Percentiles rank a stretch among this genome's conserved stretches.
Conservation (phyloP, 2,888 invertebrate species). For the Neuroscelio doddi region DNA sequence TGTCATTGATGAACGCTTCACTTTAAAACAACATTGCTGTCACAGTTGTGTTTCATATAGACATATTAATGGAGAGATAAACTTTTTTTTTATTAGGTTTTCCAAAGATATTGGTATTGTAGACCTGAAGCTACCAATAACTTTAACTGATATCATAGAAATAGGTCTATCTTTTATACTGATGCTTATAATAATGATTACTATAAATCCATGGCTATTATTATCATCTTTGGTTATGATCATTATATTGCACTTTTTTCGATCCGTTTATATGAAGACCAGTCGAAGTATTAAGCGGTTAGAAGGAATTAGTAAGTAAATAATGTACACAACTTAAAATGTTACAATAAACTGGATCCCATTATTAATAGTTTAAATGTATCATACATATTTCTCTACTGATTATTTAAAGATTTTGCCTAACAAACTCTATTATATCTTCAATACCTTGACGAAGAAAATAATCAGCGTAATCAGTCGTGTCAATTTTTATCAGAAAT, state of each 20-base stretch:
- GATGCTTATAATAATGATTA: slow-evolving; percentile 77
- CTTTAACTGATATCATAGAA: slow-evolving; percentile 78
- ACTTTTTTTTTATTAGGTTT: slow-evolving; percentile 74
- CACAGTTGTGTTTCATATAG: background rate
- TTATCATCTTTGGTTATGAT: slow-evolving; percentile 80
- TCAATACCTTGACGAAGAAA: too few species aligned
- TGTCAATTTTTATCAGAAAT: too few species aligned
- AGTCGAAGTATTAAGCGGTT: slow-evolving; percentile 86
- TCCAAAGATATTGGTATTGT: slow-evolving; percentile 89
- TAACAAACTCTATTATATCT: too few species aligned
- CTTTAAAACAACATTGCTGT: background rate
- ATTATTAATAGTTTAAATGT: too few species aligned
- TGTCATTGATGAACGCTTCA: background rate
- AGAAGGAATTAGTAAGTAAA: slow-evolving; percentile 84
- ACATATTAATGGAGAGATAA: too few species aligned
- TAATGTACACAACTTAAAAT: too few species aligned
- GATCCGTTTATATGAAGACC: slow-evolving; percentile 84
- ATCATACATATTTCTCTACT: too few species aligned
- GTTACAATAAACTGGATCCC: too few species aligned
- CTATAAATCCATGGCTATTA: slow-evolving; percentile 83
- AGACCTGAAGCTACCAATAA: slow-evolving; percentile 77
- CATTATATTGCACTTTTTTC: slow-evolving; percentile 81
- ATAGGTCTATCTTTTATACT: slow-evolving; percentile 74
- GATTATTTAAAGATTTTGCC: too few species aligned
- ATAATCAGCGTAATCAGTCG: too few species aligned